Conservation (phyloP, 2,113 vertebrate species). For the Argyrosomus japonicus region DNA sequence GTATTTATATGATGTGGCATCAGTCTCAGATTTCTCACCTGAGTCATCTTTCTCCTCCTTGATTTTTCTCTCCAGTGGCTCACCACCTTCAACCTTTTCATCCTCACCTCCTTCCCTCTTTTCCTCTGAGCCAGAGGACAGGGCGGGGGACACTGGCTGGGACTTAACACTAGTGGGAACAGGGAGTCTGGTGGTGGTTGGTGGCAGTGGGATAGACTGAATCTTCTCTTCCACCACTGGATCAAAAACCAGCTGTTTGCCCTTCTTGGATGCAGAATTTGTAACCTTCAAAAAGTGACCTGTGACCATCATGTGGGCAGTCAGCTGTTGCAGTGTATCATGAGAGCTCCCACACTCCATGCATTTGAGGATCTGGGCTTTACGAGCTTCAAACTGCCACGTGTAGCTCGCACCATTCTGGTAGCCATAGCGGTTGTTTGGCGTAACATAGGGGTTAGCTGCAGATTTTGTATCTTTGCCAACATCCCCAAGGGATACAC, state of each 20-base stretch:
- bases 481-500: constrained; percentile 83
- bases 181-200: constrained; percentile 93
- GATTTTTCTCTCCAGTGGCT: constrained; percentile 88
- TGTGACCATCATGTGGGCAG: constrained; percentile 99
- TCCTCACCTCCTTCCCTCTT: constrained; percentile 85
- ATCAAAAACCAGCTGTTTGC: constrained; percentile 96
- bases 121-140: constrained; percentile 87
- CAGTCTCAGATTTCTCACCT: constrained; percentile 89
- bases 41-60: constrained; percentile 95
- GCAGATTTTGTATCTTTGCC: constrained; percentile 86
- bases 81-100: constrained; percentile 75
- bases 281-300: constrained; percentile 99
- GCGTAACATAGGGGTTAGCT: constrained; percentile 96
- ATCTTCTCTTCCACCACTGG: constrained; percentile 96
- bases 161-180: constrained; percentile 89
- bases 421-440: constrained; percentile 99
- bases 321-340: constrained; percentile 97
- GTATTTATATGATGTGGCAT: constrained; percentile 92
- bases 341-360: constrained; percentile 99
- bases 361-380: constrained; percentile 99
- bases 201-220: constrained; percentile 97
- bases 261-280: constrained; percentile 98
- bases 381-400: constrained; percentile 99
- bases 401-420: constrained; percentile 99
- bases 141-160: constrained; percentile 90